Conservation (phyloP, 2,888 invertebrate genomes). For the Plutella xylostella region DNA sequence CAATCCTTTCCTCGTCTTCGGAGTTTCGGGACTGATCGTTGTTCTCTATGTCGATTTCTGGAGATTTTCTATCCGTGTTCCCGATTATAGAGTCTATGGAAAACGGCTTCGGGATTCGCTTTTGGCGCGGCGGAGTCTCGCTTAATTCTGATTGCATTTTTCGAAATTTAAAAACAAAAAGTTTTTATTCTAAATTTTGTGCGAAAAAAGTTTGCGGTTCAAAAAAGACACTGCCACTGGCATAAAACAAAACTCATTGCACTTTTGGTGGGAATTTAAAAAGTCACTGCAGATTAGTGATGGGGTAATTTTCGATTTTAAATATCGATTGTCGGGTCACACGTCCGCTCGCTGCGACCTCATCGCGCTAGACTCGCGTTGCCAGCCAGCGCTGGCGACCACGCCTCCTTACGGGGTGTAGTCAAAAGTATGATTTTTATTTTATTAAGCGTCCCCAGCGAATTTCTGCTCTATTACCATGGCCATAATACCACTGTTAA, state of each 20-base stretch:
- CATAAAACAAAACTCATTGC: background rate
- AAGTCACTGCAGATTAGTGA: background rate
- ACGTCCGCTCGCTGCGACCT: slow-evolving; percentile 35
- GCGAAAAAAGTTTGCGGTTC: background rate
- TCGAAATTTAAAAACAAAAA: too few relatives aligned
- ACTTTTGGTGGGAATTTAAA: background rate
- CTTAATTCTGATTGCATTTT: slow-evolving; percentile 46
- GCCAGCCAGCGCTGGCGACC: slow-evolving; percentile 28
- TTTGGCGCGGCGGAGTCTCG: slow-evolving; percentile 39
- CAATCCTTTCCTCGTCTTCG: slow-evolving; percentile 50
- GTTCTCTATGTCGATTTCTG: slow-evolving; percentile 60
- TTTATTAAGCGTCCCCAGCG: slow-evolving; percentile 42
- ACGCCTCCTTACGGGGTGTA: slow-evolving; percentile 64
- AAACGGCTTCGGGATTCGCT: slow-evolving; percentile 69
- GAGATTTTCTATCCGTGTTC: slow-evolving; percentile 46
- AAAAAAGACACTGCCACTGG: slow-evolving; percentile 1
- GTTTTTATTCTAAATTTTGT: background rate
- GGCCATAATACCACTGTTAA: slow-evolving; percentile 39
- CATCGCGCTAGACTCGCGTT: slow-evolving; percentile 36
- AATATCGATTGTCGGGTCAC: slow-evolving; percentile 20
- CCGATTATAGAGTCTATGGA: slow-evolving; percentile 73
- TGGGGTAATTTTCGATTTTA: background rate
- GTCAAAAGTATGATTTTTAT: slow-evolving; percentile 45
- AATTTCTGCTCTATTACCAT: slow-evolving; percentile 55
- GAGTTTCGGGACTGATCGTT: slow-evolving; percentile 53